Evolutionary conservation across 2,888 invertebrate genomes (phyloP).

Genomic region (Mesopsocus fuscifrons): DNA sequence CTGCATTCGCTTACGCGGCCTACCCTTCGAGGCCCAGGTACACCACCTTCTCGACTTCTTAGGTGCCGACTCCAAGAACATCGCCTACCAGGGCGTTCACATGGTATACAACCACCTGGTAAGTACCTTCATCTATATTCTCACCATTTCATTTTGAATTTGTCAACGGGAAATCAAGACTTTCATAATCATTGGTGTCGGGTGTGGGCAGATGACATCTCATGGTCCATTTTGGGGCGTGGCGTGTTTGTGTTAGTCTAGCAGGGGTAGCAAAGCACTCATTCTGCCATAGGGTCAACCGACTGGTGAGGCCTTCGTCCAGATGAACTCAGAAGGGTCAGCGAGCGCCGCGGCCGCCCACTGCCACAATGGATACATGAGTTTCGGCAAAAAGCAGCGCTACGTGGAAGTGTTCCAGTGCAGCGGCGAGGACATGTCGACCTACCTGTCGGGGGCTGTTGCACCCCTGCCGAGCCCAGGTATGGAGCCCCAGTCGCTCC

Average conservation of each 20-base stretch:
- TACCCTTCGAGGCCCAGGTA: conserved; percentile 92
- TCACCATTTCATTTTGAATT: too few species aligned
- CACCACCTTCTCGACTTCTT: conserved; percentile 92
- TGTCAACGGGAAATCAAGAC: too few species aligned
- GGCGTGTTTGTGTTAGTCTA: too few species aligned
- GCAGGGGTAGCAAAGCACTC: neutral
- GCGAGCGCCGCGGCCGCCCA: conserved; percentile 81
- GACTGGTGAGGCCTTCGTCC: conserved; percentile 98
- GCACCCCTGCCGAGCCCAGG: conserved; percentile 11
- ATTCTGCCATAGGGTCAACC: conserved; percentile 64
- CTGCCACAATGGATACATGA: conserved; percentile 94
- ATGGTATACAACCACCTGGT: conserved; percentile 14
- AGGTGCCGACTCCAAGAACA: conserved; percentile 89
- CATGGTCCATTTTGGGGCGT: too few species aligned
- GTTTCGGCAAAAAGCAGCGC: conserved; percentile 85
- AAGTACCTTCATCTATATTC: conserved; percentile 1
- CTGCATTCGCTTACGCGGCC: conserved; percentile 80
- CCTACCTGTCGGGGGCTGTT: conserved; percentile 74
- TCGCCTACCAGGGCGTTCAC: conserved; percentile 85
- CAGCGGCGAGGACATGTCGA: conserved; percentile 97
- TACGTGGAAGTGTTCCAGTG: conserved; percentile 99
- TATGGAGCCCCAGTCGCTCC: neutral
- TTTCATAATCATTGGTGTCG: too few species aligned
- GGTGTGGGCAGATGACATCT: too few species aligned
- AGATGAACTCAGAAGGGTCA: conserved; percentile 93